Percentiles rank a stretch among this genome's conserved stretches.
Conservation (phyloP, 2,113 vertebrate species). For the Ceyx melanurus region DNA sequence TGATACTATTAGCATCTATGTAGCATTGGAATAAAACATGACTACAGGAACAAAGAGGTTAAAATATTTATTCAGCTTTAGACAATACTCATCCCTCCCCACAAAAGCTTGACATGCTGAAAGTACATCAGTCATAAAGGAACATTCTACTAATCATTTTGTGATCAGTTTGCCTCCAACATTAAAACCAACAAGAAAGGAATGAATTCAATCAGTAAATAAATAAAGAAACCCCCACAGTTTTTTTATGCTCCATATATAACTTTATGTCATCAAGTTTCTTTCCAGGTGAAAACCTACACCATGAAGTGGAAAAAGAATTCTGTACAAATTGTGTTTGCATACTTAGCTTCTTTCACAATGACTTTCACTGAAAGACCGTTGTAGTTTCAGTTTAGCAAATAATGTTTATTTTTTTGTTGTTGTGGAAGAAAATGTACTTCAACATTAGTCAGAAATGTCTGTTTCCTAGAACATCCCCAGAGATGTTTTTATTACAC, state of each 20-base stretch:
- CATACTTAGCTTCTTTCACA: background rate
- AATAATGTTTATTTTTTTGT: background rate
- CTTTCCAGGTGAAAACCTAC: background rate
- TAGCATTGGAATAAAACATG: background rate
- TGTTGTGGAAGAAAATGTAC: background rate
- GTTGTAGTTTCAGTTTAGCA: background rate
- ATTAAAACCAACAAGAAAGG: background rate
- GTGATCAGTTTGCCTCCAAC: background rate
- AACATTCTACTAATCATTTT: background rate
- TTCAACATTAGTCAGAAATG: background rate
- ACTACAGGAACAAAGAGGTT: background rate
- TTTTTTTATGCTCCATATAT: background rate
- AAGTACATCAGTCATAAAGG: background rate
- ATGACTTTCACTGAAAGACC: background rate
- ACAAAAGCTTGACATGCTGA: background rate
- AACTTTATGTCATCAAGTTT: background rate
- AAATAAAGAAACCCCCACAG: background rate
- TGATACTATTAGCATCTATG: background rate
- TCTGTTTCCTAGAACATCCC: background rate
- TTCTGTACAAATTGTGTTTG: background rate
- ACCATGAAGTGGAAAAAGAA: background rate
- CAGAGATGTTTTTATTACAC: background rate
- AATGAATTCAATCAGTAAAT: background rate
- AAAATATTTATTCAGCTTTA: background rate
- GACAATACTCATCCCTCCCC: background rate